Base-by-base conservation (phyloP, 2,888 invertebrate genomes). In the Chironomus riparius region DNA sequence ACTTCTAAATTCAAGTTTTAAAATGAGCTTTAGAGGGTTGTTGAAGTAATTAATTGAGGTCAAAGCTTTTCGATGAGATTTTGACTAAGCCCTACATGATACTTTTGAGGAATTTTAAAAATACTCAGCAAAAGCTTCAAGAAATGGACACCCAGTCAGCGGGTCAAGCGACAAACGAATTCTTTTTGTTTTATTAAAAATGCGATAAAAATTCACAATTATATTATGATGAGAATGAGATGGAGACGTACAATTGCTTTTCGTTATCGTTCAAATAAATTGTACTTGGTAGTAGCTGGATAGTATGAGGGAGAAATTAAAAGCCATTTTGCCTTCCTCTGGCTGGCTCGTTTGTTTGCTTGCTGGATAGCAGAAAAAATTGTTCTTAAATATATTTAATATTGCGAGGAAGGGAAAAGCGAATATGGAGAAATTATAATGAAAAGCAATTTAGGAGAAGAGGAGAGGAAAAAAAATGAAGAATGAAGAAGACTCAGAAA, bases 381-480 rank as follows among this genome's bases (percentile, higher is more conserved):
- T 28, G 28, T 28, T 28, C 28, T 3, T 28, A 56, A 5, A 56
- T 56, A 56, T 56, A 56, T 18, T 56, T 56, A 56, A 56, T 56
- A 56, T 56, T 18, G 18, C 18, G 18, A 18, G 56, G 56, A 56
- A 56, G 15, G 18, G 56, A 56, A 56, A 56, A 56, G 18, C 56
- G 56, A 56, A 56, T 56, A 72, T 61, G 62, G 62, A 72, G 72
- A 62, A 72, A 72, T 72, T 72, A 72, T 72, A 72, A 72, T 72
- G 72, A 72, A 72, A 72, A 72, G 72, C 72, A 72, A 72, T 72
- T 72, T 72, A 15, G 56, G 50, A 70, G 56, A 70, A 70, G 15
- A 70, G 12, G 70, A 47, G 38, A 48, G 71, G 50, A 71, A 56
- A 65, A n/a, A 65, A 72, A 72, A 62, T 61, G 62, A 72, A 72